phyloP scores from a whole-genome alignment of 2,888 invertebrate genomes.

The Pecten maximus region DNA sequence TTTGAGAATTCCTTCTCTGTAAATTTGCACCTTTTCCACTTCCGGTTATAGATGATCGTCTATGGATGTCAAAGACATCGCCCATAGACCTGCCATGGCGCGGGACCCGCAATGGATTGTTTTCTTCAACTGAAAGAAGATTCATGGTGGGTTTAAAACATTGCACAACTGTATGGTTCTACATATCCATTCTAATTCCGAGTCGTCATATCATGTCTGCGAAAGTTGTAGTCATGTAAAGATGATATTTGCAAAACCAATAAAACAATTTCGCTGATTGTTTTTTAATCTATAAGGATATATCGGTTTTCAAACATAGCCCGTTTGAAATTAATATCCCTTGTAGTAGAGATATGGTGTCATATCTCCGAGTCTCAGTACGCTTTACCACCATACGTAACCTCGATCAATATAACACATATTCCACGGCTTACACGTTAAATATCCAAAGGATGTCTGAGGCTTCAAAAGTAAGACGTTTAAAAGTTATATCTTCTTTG shows the following conservation, averaged over 20 bases:
- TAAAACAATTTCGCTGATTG: neutral
- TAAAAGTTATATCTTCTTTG: neutral
- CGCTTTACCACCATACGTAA: neutral
- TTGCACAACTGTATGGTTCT: neutral
- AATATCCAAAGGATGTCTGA: neutral
- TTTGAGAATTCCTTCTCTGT: conserved; percentile 15
- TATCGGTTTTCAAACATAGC: neutral
- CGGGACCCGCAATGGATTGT: neutral
- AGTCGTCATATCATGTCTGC: neutral
- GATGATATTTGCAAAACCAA: neutral
- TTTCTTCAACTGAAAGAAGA: conserved; percentile 6
- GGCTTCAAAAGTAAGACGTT: neutral
- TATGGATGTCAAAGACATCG: neutral
- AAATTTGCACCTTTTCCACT: neutral
- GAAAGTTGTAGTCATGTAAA: neutral
- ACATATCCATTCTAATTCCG: neutral
- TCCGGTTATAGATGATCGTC: conserved; percentile 6
- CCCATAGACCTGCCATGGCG: neutral
- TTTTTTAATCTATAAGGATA: neutral
- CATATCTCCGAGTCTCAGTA: neutral
- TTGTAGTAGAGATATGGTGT: neutral
- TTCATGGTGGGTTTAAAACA: neutral
- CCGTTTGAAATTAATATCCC: neutral
- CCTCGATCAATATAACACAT: neutral
- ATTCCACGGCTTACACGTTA: neutral